Base-by-base conservation (phyloP, 1,140 invertebrate species). In the Ips nitidus region DNA sequence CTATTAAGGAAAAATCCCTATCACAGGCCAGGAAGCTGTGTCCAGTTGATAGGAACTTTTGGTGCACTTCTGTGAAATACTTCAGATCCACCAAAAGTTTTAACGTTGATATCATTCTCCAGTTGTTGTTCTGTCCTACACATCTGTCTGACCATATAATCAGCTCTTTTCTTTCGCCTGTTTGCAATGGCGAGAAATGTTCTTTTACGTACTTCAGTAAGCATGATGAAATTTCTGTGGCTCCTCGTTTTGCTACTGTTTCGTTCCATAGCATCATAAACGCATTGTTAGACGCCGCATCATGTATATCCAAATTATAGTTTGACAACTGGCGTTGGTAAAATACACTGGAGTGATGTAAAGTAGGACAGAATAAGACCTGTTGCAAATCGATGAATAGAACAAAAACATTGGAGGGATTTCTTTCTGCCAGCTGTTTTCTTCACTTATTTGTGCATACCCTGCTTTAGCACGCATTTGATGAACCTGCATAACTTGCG, bases 211-310 rank as follows among this genome's bases (percentile, higher is more conserved):
- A 66, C 3, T 5, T 40, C 41, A 71, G 50, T 40, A 71, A 52
- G 3, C 39, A 41, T 7, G 70, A 71, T 2, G 41, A 22, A 36
- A 66, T 66, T 62, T 71, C 47, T 2, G n/a, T 55, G 6, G 70
- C 52, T 37, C 70, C 64, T 38, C 70, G 1, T 38, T 62, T 42
- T 52, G 56, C 63, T 41, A 71, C 8, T n/a, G 50, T 41, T 62
- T 70, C 69, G 62, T 71, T 7, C 70, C 70, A 67, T 39, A 71
- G 39, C 5, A 45, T 22, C 64, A 71, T 66, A 6, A 8, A 53
- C 1, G 62, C 69, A 6, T 47, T 40, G 8, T 58, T 57, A 0
- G 4, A 8, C 2, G 7, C 42, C 52, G 52, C 42, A 41, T 70
- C 39, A 45, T 70, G 56, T 22, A 70, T 60, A 7, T 3, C 4